phyloP scores from a whole-genome alignment of 2,797 vertebrate genomes.

The Microtus obscurus region DNA sequence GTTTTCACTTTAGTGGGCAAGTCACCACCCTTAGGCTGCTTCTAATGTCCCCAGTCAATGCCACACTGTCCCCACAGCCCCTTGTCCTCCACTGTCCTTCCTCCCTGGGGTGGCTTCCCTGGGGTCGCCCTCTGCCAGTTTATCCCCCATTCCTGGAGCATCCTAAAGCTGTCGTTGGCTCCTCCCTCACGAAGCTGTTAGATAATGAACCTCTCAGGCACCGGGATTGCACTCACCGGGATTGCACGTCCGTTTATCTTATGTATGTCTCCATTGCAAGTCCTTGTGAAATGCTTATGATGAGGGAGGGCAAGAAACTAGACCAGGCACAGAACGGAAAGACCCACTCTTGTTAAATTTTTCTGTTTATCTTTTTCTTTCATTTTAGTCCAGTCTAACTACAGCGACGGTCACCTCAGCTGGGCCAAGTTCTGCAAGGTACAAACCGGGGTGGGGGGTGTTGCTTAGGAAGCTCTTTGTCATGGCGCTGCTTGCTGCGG shows the following conservation, averaged over 20 bases:
- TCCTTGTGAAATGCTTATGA: background rate
- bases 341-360: conserved; percentile 3
- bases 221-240: no score
- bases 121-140: background rate
- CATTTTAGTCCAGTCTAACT: conserved; percentile 91
- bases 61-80: background rate
- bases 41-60: background rate
- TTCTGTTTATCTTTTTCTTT: background rate
- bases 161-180: background rate
- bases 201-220: background rate
- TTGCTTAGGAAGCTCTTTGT: background rate
- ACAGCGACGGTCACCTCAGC: conserved; percentile 93
- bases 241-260: no score
- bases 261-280: accelerated
- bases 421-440: conserved; percentile 99
- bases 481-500: background rate
- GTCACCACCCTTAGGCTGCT: background rate
- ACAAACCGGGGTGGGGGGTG: conserved; percentile 15
- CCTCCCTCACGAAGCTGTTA: background rate
- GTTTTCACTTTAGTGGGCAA: background rate
- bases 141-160: background rate
- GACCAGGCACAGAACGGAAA: conserved; percentile 27
- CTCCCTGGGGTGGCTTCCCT: background rate
- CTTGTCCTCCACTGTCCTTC: background rate
- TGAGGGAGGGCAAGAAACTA: background rate